phyloP scores from a whole-genome alignment of 2,888 invertebrate species.

The Catocala sponsa region DNA sequence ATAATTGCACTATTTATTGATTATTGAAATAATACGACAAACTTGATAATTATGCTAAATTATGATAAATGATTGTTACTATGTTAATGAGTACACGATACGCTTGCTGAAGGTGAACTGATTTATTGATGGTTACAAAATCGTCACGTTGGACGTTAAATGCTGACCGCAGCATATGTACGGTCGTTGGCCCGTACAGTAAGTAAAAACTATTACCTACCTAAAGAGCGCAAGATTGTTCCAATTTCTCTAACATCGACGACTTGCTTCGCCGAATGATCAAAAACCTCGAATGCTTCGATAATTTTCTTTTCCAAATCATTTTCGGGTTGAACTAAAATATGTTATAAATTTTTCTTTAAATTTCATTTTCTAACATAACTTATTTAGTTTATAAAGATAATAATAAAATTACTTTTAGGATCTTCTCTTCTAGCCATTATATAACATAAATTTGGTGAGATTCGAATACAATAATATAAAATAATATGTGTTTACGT shows the following conservation, averaged over 20 bases:
- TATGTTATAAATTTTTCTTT: neutral
- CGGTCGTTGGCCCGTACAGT: no score
- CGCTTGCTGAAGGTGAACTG: no score
- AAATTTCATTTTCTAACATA: conserved; percentile 1
- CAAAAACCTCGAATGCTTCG: conserved; percentile 96
- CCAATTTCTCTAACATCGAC: conserved; percentile 97
- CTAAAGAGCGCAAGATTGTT: conserved; percentile 95
- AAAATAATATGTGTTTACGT: neutral
- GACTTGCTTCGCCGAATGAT: conserved; percentile 95
- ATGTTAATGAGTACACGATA: no score
- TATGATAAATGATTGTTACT: no score
- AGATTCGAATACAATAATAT: conserved; percentile 54
- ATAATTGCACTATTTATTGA: no score
- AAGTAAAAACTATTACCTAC: conserved; percentile 85
- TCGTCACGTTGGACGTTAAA: no score
- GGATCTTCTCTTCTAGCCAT: conserved; percentile 78
- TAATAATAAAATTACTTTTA: conserved; percentile 62
- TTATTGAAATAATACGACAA: no score
- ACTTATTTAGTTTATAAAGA: neutral
- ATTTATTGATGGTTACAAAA: no score
- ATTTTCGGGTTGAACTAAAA: conserved; percentile 87
- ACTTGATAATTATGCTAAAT: no score
- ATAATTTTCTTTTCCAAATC: conserved; percentile 93
- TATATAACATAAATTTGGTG: conserved; percentile 48
- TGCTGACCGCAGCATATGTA: no score